A percentile compares a stretch with the other conserved stretches of the same genome.
phyloP scores from a whole-genome alignment of 1,140 invertebrate species.

The Halesus radiatus region DNA sequence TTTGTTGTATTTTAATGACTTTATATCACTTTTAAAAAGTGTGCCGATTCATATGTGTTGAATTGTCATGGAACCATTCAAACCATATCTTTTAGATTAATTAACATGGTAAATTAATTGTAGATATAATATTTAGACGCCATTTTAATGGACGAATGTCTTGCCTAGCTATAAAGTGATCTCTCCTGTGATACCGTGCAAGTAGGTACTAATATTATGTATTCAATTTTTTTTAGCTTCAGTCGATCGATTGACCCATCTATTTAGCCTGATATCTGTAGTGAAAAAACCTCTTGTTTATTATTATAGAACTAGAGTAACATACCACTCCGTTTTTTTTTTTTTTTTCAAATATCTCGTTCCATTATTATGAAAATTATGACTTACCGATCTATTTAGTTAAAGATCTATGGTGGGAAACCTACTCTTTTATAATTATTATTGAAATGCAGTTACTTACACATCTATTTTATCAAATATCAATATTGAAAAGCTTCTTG shows the following conservation, averaged over 20 bases:
- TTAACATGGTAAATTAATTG: no score
- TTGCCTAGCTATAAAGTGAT: constrained; percentile 49
- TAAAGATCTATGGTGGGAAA: no score
- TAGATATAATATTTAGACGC: no score
- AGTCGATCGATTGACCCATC: not conserved
- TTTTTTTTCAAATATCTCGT: not conserved
- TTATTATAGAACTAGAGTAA: not conserved
- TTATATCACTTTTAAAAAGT: no score
- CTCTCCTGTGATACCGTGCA: constrained; percentile 51
- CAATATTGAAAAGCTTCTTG: not conserved
- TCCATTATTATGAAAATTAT: not conserved
- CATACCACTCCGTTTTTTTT: not conserved
- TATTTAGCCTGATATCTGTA: constrained; percentile 9
- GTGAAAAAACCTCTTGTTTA: not conserved
- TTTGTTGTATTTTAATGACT: no score
- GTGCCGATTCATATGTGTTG: no score
- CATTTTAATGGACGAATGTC: not conserved
- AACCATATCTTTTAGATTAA: no score
- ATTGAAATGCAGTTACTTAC: no score
- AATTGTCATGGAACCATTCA: no score
- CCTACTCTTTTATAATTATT: no score
- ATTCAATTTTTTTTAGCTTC: constrained; percentile 12
- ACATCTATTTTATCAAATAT: no score
- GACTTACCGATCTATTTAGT: not conserved
- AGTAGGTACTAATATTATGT: constrained; percentile 26